A percentile compares a stretch with the other conserved stretches of the same genome.
Evolutionary conservation across 1,140 invertebrate genomes (phyloP).

Genomic region (Oppia nitens): DNA sequence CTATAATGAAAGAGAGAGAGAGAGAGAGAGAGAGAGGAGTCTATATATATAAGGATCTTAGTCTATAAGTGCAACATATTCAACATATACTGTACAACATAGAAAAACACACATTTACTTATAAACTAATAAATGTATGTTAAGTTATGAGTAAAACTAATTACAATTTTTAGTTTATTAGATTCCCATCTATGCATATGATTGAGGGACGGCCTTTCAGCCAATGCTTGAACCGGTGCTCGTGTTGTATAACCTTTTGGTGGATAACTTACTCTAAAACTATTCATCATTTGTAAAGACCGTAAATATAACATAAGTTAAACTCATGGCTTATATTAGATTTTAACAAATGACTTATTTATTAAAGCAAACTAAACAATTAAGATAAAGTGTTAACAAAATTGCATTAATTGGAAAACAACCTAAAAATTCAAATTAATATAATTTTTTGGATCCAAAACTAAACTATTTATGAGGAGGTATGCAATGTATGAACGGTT

Average conservation of each 20-base stretch:
- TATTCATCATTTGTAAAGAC: neutral
- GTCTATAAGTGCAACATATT: too few species aligned
- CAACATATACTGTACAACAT: too few species aligned
- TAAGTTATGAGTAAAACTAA: neutral
- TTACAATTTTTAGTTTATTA: neutral
- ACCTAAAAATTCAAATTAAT: neutral
- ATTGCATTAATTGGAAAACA: neutral
- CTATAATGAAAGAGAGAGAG: too few species aligned
- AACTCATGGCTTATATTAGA: too few species aligned
- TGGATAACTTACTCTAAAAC: neutral
- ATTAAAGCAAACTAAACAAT: too few species aligned
- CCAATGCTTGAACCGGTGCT: neutral
- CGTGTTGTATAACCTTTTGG: neutral
- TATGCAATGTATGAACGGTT: too few species aligned
- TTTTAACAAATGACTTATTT: too few species aligned
- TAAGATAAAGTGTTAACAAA: neutral
- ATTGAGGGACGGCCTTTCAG: neutral
- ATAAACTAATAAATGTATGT: neutral
- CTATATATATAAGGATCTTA: too few species aligned
- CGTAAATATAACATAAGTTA: neutral
- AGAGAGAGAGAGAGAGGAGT: too few species aligned
- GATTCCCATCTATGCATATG: neutral
- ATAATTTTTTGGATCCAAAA: neutral
- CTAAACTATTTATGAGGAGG: neutral
- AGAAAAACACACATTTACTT: too few species aligned